Percentiles rank a stretch among this genome's conserved stretches.
phyloP scores from a whole-genome alignment of 2,113 vertebrate genomes.

The Hippopotamus amphibius region DNA sequence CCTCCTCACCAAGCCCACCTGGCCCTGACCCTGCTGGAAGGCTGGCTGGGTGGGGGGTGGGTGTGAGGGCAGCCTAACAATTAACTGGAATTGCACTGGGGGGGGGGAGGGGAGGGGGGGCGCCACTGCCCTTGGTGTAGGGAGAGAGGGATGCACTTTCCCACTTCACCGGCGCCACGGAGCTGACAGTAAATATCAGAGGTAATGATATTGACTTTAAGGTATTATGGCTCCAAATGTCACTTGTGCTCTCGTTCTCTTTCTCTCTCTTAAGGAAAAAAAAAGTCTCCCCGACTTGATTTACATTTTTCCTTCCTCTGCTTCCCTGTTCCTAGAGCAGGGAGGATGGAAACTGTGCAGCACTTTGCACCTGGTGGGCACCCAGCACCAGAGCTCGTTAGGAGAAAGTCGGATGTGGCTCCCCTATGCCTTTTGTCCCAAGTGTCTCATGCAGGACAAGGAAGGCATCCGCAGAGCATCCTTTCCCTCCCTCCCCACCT shows the following conservation, averaged over 20 bases:
- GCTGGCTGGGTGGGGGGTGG: not conserved
- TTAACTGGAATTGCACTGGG: conserved; percentile 67
- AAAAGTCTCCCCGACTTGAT: conserved; percentile 79
- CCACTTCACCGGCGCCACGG: conserved; percentile 82
- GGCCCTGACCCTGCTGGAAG: not conserved
- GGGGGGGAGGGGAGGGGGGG: not conserved
- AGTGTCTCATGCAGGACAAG: not conserved
- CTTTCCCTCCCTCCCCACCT: not conserved
- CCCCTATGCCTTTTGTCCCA: not conserved
- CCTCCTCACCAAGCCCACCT: not conserved
- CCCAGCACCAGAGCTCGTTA: not conserved
- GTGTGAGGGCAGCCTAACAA: conserved; percentile 19
- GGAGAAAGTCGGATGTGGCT: not conserved
- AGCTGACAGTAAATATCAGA: conserved; percentile 91
- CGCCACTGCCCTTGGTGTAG: conserved; percentile 39
- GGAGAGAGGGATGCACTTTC: conserved; percentile 86
- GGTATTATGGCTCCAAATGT: conserved; percentile 90
- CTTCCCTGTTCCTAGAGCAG: conserved; percentile 20
- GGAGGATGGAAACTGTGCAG: not conserved
- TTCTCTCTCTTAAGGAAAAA: conserved; percentile 75
- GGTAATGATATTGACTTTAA: conserved; percentile 92
- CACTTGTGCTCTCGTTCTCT: conserved; percentile 84
- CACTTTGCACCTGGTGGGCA: not conserved
- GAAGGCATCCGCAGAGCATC: not conserved
- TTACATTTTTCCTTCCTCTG: conserved; percentile 81